Conservation (phyloP, 2,888 invertebrate genomes). For the Scaptomyza caliginosa region DNA sequence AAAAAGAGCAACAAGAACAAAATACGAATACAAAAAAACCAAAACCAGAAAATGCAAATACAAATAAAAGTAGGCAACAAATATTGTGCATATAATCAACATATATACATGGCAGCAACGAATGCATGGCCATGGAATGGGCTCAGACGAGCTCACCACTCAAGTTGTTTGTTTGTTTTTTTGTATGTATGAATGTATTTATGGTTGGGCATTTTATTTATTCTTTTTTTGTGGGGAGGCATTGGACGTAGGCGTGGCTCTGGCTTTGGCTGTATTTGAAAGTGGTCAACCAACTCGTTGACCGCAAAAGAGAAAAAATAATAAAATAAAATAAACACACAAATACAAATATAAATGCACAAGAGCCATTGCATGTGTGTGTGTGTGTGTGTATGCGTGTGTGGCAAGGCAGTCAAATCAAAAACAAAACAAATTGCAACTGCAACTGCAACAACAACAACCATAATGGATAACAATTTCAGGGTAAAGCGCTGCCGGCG, state of each 20-base stretch:
- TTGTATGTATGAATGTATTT: neutral
- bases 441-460: slow-evolving; percentile 28
- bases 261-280: slow-evolving; percentile 69
- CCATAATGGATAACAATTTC: slow-evolving; percentile 25
- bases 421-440: slow-evolving; percentile 71
- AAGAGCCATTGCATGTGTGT: slow-evolving; percentile 17
- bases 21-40: neutral
- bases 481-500: slow-evolving; percentile 45
- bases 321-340: slow-evolving; percentile 67
- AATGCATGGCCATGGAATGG: neutral
- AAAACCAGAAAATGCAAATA: slow-evolving; percentile 11
- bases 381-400: slow-evolving; percentile 18
- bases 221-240: neutral
- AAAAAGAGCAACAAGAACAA: slow-evolving; percentile 21
- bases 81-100: slow-evolving; percentile 57
- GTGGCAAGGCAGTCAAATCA: slow-evolving; percentile 67
- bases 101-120: slow-evolving; percentile 1
- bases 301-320: slow-evolving; percentile 79
- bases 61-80: slow-evolving; percentile 51
- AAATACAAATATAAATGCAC: slow-evolving; percentile 46
- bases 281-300: slow-evolving; percentile 83
- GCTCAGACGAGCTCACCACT: slow-evolving; percentile 23
- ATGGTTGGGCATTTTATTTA: no score
- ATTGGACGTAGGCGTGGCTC: slow-evolving; percentile 16
- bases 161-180: slow-evolving; percentile 38